These are phyloP conservation scores for Tinea semifulvella DNA, from an alignment of 2,888 invertebrate species.

Conservation along the genomic window DNA sequence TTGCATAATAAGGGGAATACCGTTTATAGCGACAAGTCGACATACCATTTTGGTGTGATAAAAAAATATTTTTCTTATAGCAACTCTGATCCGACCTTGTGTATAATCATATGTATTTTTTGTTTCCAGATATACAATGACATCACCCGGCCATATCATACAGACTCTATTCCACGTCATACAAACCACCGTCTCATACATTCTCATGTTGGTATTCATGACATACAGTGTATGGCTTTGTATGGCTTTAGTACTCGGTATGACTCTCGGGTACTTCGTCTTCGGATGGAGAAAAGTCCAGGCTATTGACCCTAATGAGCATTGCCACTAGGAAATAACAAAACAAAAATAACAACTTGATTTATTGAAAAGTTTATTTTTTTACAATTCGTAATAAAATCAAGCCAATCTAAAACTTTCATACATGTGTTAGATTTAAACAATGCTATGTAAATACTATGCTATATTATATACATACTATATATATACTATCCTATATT, in stretches of 20 bases:
- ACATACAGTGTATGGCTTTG: conserved; percentile 96
- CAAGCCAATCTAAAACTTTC: neutral
- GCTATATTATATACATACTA: too few species aligned
- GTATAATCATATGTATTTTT: conserved; percentile 1
- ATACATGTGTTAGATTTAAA: neutral
- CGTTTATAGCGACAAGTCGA: too few species aligned
- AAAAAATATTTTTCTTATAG: too few species aligned
- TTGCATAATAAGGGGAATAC: too few species aligned
- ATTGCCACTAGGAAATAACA: too few species aligned
- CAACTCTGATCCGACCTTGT: too few species aligned
- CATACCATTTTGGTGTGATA: too few species aligned
- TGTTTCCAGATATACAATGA: conserved; percentile 77
- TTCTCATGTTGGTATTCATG: conserved; percentile 97
- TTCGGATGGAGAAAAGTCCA: conserved; percentile 95
- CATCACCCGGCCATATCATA: conserved; percentile 80
- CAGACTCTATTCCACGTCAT: conserved; percentile 89
- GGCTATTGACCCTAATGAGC: conserved; percentile 90
- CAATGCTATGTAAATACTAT: too few species aligned
- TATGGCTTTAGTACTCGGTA: conserved; percentile 85
- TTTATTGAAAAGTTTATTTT: too few species aligned
- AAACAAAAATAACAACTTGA: too few species aligned
- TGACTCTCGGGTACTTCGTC: conserved; percentile 92
- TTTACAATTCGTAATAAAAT: too few species aligned
- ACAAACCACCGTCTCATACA: conserved; percentile 89
- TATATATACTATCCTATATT: too few species aligned